Conservation (phyloP, 2,113 vertebrate species). For the Oxyruncus cristatus region DNA sequence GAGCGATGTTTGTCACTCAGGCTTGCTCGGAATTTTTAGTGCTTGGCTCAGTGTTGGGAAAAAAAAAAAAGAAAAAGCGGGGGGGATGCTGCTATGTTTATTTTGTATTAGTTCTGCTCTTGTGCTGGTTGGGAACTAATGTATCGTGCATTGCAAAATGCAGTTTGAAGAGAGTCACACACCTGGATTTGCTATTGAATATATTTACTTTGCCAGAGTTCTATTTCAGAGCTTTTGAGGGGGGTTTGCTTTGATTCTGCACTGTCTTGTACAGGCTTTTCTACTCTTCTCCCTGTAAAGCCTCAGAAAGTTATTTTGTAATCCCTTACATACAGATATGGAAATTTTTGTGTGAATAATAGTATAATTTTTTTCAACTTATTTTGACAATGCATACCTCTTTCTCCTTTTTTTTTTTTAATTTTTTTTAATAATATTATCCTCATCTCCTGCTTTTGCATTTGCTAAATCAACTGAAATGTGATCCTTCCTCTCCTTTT, state of each 20-base stretch:
- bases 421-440: neutral
- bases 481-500: neutral
- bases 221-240: neutral
- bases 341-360: neutral
- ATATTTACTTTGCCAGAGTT: neutral
- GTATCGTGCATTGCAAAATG: neutral
- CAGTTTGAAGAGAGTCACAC: neutral
- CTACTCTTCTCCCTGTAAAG: neutral
- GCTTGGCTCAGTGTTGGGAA: neutral
- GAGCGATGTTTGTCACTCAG: slow-evolving; percentile 44
- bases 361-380: neutral
- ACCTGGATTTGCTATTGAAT: neutral
- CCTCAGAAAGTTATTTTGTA: neutral
- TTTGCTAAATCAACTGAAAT: neutral
- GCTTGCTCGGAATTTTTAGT: slow-evolving; percentile 21
- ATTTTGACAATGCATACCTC: neutral
- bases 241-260: neutral
- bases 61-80: neutral
- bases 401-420: neutral
- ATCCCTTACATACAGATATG: neutral
- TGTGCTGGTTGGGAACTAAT: neutral
- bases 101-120: neutral
- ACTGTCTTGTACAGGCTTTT: neutral
- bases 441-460: neutral
- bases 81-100: neutral